Percentiles rank a stretch among this genome's conserved stretches.
Evolutionary conservation across 2,888 invertebrate genomes (phyloP).

Genomic region (Meiosimyza decipiens): DNA sequence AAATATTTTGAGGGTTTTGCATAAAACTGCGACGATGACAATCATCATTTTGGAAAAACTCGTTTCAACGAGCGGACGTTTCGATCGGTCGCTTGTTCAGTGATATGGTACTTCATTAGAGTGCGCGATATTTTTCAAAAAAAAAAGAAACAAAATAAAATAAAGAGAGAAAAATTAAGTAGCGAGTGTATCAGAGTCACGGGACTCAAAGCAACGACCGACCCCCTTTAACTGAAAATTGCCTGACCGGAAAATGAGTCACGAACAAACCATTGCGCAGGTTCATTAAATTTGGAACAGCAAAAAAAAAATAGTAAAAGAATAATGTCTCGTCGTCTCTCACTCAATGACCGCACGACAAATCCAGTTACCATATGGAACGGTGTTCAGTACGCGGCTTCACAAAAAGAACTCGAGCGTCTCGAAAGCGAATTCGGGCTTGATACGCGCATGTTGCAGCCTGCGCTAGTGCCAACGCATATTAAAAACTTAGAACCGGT

Average conservation of each 20-base stretch:
- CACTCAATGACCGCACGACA: conserved; percentile 30
- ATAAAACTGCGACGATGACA: conserved; percentile 47
- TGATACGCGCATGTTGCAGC: conserved; percentile 58
- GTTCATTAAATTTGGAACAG: not conserved
- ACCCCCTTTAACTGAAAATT: not conserved
- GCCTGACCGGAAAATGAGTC: conserved; percentile 16
- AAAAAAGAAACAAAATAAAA: conserved; percentile 25
- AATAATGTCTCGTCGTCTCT: conserved; percentile 27
- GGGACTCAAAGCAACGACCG: conserved; percentile 21
- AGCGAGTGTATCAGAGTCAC: conserved; percentile 42
- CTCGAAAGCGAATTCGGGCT: conserved; percentile 58
- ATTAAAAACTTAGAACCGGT: conserved; percentile 53
- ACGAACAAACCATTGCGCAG: conserved; percentile 2
- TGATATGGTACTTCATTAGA: not conserved
- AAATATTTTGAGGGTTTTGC: conserved; percentile 44
- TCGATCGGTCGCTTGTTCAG: not conserved
- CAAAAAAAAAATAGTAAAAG: not conserved
- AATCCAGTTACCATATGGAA: conserved; percentile 58
- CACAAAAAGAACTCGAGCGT: conserved; percentile 56
- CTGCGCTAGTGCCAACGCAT: conserved; percentile 56
- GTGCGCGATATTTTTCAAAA: not conserved
- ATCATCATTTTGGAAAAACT: conserved; percentile 60
- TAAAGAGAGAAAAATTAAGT: conserved; percentile 8
- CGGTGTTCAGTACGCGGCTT: conserved; percentile 60
- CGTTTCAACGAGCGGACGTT: conserved; percentile 57